phyloP scores from a whole-genome alignment of 1,140 invertebrate genomes.

The Drosophila watanabei region DNA sequence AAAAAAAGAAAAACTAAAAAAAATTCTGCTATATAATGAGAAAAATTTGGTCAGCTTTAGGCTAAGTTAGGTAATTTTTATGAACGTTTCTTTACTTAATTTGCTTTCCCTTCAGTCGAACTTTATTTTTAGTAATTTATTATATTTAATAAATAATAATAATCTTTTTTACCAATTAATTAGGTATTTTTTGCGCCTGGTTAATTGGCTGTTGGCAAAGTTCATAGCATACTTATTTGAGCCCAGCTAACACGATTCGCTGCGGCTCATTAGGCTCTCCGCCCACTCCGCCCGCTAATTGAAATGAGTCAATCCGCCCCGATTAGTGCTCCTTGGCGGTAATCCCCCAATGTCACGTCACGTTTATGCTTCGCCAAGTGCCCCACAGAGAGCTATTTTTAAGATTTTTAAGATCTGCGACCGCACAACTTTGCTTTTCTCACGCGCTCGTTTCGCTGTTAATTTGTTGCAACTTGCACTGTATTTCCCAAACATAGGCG shows the following conservation, averaged over 20 bases:
- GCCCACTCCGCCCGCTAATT: conserved; percentile 4
- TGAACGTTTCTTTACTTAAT: too few species aligned
- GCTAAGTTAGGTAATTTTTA: too few species aligned
- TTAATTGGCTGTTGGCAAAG: not conserved
- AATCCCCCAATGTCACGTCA: conserved; percentile 53
- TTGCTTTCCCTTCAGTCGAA: too few species aligned
- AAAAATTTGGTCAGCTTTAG: too few species aligned
- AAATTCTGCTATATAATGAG: too few species aligned
- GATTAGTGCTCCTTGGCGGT: conserved; percentile 31
- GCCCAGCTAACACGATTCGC: not conserved
- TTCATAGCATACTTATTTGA: conserved; percentile 60
- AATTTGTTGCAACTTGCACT: conserved; percentile 68
- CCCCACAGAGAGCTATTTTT: conserved; percentile 38
- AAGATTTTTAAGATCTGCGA: conserved; percentile 51
- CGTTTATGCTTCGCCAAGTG: conserved; percentile 19
- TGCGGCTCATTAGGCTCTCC: conserved; percentile 4
- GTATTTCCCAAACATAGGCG: conserved; percentile 1
- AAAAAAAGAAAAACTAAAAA: too few species aligned
- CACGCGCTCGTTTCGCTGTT: conserved; percentile 77
- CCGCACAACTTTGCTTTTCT: conserved; percentile 67
- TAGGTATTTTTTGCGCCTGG: not conserved
- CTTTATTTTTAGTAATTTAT: too few species aligned
- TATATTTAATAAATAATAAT: too few species aligned
- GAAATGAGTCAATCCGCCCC: conserved; percentile 35
- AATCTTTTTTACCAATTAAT: not conserved